These are phyloP conservation scores for Caenorhabditis imperialis DNA, from an alignment of 2,888 invertebrate genomes.

Conservation along the genomic window DNA sequence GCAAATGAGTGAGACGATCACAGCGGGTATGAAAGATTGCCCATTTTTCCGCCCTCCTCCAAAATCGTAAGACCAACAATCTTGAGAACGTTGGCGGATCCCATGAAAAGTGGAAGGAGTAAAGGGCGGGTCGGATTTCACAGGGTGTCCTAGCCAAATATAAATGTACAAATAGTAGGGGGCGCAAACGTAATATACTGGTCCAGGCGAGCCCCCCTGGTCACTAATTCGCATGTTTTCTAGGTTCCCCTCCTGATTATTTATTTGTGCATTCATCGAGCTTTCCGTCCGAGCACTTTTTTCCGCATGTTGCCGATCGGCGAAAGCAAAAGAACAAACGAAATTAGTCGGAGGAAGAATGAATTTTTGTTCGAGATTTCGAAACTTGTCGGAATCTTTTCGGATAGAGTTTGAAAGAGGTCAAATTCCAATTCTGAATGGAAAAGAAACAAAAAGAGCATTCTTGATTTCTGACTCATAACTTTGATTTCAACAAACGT, in stretches of 20 bases:
- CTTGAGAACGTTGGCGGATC: constrained; percentile 46
- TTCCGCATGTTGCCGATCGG: neutral
- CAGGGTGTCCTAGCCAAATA: constrained; percentile 23
- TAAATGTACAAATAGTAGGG: constrained; percentile 37
- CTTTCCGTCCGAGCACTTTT: constrained; percentile 29
- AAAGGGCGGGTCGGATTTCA: constrained; percentile 38
- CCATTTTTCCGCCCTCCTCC: constrained; percentile 1
- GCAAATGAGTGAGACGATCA: too few species aligned
- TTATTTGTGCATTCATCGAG: constrained; percentile 24
- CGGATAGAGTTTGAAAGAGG: too few species aligned
- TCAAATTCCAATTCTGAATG: too few species aligned
- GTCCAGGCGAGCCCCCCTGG: constrained; percentile 15
- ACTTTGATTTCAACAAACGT: constrained; percentile 3
- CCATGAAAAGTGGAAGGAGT: constrained; percentile 31
- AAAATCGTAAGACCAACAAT: constrained; percentile 18
- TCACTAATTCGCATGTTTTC: constrained; percentile 19
- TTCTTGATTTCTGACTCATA: constrained; percentile 26
- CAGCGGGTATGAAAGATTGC: too few species aligned
- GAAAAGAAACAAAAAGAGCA: constrained; percentile 5
- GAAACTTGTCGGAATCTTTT: too few species aligned
- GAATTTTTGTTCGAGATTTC: too few species aligned
- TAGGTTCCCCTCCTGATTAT: constrained; percentile 5
- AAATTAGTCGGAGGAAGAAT: constrained; percentile 10
- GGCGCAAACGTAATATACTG: too few species aligned
- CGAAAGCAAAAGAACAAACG: constrained; percentile 27